A percentile compares a stretch with the other conserved stretches of the same genome.
These are phyloP conservation scores for Coenonympha arcania DNA, from an alignment of 2,888 invertebrate species.

Conservation along the genomic window DNA sequence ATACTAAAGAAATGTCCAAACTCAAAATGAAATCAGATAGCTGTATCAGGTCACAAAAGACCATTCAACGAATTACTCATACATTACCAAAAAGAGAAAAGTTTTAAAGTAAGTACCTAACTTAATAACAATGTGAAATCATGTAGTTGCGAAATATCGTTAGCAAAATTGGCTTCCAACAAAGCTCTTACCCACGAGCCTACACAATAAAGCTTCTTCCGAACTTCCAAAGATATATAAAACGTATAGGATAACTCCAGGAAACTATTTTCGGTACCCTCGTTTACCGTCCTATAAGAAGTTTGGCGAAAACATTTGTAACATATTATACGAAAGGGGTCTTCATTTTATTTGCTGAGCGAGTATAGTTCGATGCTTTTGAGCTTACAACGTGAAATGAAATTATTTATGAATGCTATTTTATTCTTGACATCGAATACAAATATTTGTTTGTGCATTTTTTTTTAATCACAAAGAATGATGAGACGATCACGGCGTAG, in stretches of 20 bases:
- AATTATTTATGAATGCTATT: too few species aligned
- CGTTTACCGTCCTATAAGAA: not conserved
- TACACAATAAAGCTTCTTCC: constrained; percentile 8
- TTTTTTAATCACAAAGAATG: too few species aligned
- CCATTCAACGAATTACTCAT: not conserved
- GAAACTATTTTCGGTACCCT: constrained; percentile 8
- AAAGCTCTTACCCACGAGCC: not conserved
- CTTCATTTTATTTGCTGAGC: not conserved
- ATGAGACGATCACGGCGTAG: too few species aligned
- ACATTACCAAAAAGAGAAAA: not conserved
- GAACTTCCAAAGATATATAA: constrained; percentile 1
- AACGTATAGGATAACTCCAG: not conserved
- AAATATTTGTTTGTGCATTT: too few species aligned
- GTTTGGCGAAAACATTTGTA: constrained; percentile 2
- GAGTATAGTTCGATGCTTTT: not conserved
- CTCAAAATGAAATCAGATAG: too few species aligned
- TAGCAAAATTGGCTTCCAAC: constrained; percentile 8
- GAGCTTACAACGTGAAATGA: not conserved
- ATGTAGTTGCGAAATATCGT: constrained; percentile 2
- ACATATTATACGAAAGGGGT: not conserved
- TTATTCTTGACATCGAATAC: too few species aligned
- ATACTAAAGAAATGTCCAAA: too few species aligned
- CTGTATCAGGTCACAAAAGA: too few species aligned
- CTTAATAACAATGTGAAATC: not conserved
- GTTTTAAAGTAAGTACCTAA: not conserved